Evolutionary conservation across 2,797 vertebrate genomes (phyloP).

Genomic region (Arremon aurantiirostris): DNA sequence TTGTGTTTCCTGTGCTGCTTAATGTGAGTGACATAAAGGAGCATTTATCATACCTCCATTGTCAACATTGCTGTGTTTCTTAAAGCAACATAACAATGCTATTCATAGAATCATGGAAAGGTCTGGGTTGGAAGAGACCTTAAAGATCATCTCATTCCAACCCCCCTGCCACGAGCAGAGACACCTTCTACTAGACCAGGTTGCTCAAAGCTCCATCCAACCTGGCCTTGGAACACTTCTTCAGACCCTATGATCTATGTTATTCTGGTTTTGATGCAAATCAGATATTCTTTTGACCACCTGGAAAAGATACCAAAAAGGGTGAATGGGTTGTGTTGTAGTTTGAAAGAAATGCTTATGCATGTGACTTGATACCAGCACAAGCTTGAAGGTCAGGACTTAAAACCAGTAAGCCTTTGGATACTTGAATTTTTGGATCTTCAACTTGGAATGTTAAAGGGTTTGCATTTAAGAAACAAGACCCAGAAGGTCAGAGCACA

Average conservation of each 20-base stretch:
- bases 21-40: conserved; percentile 5
- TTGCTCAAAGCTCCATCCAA: not conserved
- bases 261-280: not conserved
- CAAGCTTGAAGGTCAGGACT: not conserved
- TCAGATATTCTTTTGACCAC: not conserved
- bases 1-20: conserved; percentile 23
- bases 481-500: not conserved
- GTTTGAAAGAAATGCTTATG: not conserved
- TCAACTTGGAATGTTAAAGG: not conserved
- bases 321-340: not conserved
- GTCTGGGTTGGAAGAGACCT: not conserved
- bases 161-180: not conserved
- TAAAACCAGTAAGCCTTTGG: not conserved
- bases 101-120: not conserved
- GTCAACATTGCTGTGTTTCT: not conserved
- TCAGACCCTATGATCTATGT: not conserved
- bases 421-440: conserved; percentile 30
- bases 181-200: not conserved
- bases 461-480: not conserved
- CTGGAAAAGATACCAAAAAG: not conserved
- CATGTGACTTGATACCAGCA: not conserved
- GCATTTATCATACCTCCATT: not conserved
- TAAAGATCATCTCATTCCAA: not conserved
- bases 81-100: not conserved
- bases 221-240: not conserved